Evolutionary conservation across 64 coral and sea anemone genomes (phyloP).

Genomic region (Montipora efflorescens): DNA sequence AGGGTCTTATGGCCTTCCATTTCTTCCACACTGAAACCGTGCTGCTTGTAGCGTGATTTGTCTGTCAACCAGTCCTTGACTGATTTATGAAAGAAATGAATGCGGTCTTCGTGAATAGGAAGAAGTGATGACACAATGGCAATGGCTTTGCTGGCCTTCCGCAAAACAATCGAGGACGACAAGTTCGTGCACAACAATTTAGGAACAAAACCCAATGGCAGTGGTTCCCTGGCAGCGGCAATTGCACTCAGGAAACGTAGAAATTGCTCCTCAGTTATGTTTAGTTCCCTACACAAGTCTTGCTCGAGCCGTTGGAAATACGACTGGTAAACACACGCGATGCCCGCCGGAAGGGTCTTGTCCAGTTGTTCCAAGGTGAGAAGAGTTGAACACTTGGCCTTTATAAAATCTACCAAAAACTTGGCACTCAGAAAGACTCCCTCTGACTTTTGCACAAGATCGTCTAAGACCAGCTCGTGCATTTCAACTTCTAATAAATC

Average conservation of each 20-base stretch:
- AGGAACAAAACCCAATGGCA: background rate
- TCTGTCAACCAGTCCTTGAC: constrained; percentile 34
- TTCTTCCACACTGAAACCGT: background rate
- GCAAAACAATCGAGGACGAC: background rate
- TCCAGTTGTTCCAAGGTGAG: background rate
- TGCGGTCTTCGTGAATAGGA: constrained; percentile 1
- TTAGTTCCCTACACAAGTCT: background rate
- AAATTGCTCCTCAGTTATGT: background rate
- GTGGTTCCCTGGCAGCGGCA: background rate
- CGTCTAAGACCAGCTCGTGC: background rate
- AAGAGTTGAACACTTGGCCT: background rate
- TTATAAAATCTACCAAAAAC: background rate
- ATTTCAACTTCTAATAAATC: background rate
- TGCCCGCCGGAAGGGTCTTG: background rate
- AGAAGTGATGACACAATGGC: background rate
- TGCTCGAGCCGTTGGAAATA: background rate
- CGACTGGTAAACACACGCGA: background rate
- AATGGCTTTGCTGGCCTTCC: background rate
- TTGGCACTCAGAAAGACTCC: background rate
- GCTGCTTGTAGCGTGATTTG: background rate
- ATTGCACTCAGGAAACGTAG: background rate
- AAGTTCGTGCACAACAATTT: background rate
- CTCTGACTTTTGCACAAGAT: constrained; percentile 1
- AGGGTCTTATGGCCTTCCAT: constrained; percentile 4
- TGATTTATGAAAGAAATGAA: constrained; percentile 26